These are phyloP conservation scores for Drosophila mauritiana DNA, from an alignment of 1,140 invertebrate genomes.

Conservation along the genomic window DNA sequence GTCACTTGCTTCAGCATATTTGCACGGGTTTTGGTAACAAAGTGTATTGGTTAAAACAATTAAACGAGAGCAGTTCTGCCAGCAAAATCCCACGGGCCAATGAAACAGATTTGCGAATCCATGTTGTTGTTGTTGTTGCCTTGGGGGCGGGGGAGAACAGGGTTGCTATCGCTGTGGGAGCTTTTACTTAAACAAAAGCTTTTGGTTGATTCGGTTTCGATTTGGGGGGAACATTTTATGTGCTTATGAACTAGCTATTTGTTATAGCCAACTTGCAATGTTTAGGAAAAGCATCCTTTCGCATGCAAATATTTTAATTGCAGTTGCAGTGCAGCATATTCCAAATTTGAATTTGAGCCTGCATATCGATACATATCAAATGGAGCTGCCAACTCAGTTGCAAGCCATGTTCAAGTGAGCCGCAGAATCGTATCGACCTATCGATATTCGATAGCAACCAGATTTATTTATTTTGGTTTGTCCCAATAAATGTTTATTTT, in stretches of 20 bases:
- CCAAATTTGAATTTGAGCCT: neutral
- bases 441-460: neutral
- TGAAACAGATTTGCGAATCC: slow-evolving; percentile 39
- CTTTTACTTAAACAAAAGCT: slow-evolving; percentile 11
- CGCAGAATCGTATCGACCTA: slow-evolving; percentile 1
- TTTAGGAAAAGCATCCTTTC: neutral
- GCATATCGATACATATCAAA: neutral
- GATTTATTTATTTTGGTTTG: slow-evolving; percentile 18
- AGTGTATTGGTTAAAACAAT: slow-evolving; percentile 62
- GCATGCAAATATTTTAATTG: neutral
- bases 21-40: slow-evolving; percentile 43
- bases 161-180: slow-evolving; percentile 12
- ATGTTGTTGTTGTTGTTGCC: slow-evolving; percentile 25
- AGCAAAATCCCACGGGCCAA: slow-evolving; percentile 70
- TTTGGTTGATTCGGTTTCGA: neutral
- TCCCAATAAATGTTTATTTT: slow-evolving; percentile 1
- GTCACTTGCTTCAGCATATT: slow-evolving; percentile 84
- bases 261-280: no score
- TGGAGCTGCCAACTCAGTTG: neutral
- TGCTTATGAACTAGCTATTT: no score
- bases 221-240: no score
- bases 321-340: neutral
- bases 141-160: slow-evolving; percentile 14
- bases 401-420: neutral
- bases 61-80: slow-evolving; percentile 45